Evolutionary conservation across 2,888 invertebrate genomes (phyloP).

Genomic region (Cordylochernes scorpioides): DNA sequence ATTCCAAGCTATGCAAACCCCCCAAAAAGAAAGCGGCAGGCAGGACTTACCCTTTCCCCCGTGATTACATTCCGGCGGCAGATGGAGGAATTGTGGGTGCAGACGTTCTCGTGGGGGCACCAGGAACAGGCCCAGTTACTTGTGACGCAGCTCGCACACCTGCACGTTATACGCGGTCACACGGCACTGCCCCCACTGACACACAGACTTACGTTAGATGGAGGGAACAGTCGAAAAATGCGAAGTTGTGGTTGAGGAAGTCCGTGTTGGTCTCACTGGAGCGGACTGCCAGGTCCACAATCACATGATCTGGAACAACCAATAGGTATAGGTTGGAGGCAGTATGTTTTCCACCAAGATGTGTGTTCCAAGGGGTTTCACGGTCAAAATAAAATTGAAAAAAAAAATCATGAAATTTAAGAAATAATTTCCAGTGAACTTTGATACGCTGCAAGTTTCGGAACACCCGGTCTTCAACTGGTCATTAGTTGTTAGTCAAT

Average conservation of each 20-base stretch:
- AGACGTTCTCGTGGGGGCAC: conserved; percentile 88
- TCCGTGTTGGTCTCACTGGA: conserved; percentile 82
- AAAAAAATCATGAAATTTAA: no score
- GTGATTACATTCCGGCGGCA: conserved; percentile 54
- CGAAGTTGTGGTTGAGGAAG: conserved; percentile 70
- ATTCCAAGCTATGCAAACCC: no score
- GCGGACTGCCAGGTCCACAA: conserved; percentile 55
- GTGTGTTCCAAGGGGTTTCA: no score
- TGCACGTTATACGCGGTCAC: no score
- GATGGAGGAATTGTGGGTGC: conserved; percentile 56
- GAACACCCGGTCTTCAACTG: no score
- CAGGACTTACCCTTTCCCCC: conserved; percentile 14
- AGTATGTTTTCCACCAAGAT: no score
- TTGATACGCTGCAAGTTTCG: no score
- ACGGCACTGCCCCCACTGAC: no score
- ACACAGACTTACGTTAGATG: conserved; percentile 30
- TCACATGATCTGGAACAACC: conserved; percentile 37
- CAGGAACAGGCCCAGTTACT: conserved; percentile 89
- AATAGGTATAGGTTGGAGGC: conserved; percentile 8
- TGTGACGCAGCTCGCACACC: conserved; percentile 35
- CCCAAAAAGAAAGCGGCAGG: no score
- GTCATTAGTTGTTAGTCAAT: no score
- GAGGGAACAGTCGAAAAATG: conserved; percentile 58
- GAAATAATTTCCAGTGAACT: no score
- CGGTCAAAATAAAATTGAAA: neutral